Base-by-base conservation (phyloP, 2,888 invertebrate genomes). In the Nemoura dubitans region DNA sequence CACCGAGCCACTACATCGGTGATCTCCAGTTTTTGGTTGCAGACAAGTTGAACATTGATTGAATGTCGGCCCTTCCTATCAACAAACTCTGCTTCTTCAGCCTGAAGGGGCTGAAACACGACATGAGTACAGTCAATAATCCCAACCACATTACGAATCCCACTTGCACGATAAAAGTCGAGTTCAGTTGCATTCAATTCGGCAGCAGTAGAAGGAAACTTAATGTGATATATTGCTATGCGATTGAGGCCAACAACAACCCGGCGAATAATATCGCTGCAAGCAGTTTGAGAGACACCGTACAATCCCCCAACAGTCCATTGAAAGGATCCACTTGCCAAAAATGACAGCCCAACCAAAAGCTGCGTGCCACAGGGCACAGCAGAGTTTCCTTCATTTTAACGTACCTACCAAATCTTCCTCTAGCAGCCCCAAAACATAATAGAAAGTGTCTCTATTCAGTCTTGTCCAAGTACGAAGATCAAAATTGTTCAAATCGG, bases 321-420 rank as follows among this genome's bases (percentile, higher is more conserved):
- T 27, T 80, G 80, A 28, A 80, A 80, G 27, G 25, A 80, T 16
- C 80, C 80, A 80, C 80, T 80, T 2, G 80, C 80, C 26, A 80
- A 27, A 27, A 80, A 25, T 14, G 36, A 36, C 28, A 80, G 28
- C 27, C 80, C 80, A 26, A 80, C 80, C 28, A 80, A 80, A 16
- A 80, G 28, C 80, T 80, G 80, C 16, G 80, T 80, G 80, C 25
- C 80, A 28, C 26, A 26, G 28, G 80, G 26, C 80, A 80, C 80
- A 27, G 80, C 80, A 80, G 27, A 80, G 28, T 80, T 80, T 27
- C 80, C 16, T 80, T 27, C 80, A 28, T 80, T 80, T 80, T 80
- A 6, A 27, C 28, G 80, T 36, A 36, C 80, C 28, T 36, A 36
- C 80, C 28, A 80, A 27, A 80, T 25, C 28, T 16, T 25, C 27